Conservation (phyloP, 2,113 vertebrate genomes). For the Channa maculata region DNA sequence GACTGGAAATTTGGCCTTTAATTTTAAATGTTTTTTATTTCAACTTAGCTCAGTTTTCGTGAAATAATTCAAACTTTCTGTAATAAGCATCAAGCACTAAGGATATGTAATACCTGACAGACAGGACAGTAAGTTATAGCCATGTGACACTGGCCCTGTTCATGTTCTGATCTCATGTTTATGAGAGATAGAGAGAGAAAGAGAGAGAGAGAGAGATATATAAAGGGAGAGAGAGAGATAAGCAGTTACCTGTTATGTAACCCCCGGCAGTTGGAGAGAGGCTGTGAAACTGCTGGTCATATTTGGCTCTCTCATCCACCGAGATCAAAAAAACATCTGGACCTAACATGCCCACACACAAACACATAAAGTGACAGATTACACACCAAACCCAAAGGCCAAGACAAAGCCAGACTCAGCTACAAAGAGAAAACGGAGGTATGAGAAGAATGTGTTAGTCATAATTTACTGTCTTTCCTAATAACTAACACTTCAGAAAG, state of each 20-base stretch:
- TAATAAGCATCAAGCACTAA: neutral
- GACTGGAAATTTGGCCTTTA: neutral
- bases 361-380: constrained; percentile 4
- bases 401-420: constrained; percentile 13
- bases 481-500: constrained; percentile 7
- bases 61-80: neutral
- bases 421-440: constrained; percentile 2
- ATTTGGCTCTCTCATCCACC: constrained; percentile 95
- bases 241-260: constrained; percentile 92
- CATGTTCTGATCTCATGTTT: neutral
- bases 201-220: accelerated
- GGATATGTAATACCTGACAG: constrained; percentile 3
- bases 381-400: neutral
- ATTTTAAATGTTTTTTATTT: accelerated
- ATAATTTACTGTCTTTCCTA: constrained; percentile 57
- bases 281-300: constrained; percentile 98
- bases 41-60: neutral
- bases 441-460: constrained; percentile 57
- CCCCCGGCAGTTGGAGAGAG: constrained; percentile 91
- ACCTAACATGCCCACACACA: constrained; percentile 77
- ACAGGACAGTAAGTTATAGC: neutral
- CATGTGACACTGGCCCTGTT: neutral
- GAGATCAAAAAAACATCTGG: constrained; percentile 96
- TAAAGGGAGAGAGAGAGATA: accelerated
- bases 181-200: neutral